Conservation (phyloP, 1,140 invertebrate genomes). For the Macrotrachela quadricornifera region DNA sequence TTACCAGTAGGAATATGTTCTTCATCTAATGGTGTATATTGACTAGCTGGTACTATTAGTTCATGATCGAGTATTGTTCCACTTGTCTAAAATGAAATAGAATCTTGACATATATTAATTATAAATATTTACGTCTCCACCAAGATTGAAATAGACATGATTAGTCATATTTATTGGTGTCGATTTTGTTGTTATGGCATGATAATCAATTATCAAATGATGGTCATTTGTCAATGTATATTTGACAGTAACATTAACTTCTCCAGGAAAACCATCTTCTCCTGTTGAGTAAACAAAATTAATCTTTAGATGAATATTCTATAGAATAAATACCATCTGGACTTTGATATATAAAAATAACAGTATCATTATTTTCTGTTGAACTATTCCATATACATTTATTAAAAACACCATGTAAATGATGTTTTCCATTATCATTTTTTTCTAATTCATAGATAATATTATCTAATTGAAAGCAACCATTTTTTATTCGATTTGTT, state of each 20-base stretch:
- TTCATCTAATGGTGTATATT: conserved; percentile 48
- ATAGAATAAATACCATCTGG: too few relatives aligned
- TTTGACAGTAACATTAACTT: conserved; percentile 35
- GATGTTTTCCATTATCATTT: conserved; percentile 45
- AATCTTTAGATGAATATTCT: too few relatives aligned
- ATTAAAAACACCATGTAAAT: conserved; percentile 60
- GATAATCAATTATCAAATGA: conserved; percentile 44
- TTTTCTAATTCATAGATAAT: conserved; percentile 44
- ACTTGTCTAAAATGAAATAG: not conserved
- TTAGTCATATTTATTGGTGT: conserved; percentile 74
- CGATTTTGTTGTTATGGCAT: conserved; percentile 46
- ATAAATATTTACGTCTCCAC: conserved; percentile 40
- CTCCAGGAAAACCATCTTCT: conserved; percentile 68
- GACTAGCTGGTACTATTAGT: conserved; percentile 48
- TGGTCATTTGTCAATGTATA: conserved; percentile 49
- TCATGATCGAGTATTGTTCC: conserved; percentile 37
- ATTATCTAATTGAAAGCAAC: conserved; percentile 45
- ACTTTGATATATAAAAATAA: too few relatives aligned
- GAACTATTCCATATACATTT: too few relatives aligned
- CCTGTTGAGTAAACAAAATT: conserved; percentile 34
- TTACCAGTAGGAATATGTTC: conserved; percentile 49
- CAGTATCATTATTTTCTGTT: too few relatives aligned
- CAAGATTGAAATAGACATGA: conserved; percentile 80
- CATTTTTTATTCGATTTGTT: conserved; percentile 57
- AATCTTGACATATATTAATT: too few relatives aligned